Conservation (phyloP, 2,113 vertebrate species). For the Pachypanchax playfairii region DNA sequence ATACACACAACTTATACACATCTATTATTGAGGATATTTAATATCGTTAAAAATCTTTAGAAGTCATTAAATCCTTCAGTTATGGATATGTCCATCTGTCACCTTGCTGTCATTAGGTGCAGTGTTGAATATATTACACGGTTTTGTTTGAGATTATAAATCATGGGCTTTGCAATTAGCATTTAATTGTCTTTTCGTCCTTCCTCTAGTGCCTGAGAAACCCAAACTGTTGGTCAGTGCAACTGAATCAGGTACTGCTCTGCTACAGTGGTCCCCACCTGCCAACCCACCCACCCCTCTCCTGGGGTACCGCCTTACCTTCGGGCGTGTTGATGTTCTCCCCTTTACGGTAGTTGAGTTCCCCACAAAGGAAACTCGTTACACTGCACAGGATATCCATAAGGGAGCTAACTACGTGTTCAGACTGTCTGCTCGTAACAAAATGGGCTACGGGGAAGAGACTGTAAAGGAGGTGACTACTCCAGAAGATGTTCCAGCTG, state of each 20-base stretch:
- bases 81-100: slow-evolving; percentile 29
- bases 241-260: slow-evolving; percentile 86
- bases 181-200: slow-evolving; percentile 42
- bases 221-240: slow-evolving; percentile 88
- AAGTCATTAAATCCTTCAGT: slow-evolving; percentile 36
- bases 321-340: slow-evolving; percentile 87
- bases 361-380: slow-evolving; percentile 87
- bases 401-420: slow-evolving; percentile 91
- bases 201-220: slow-evolving; percentile 87
- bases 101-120: slow-evolving; percentile 17
- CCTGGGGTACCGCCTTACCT: slow-evolving; percentile 91
- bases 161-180: slow-evolving; percentile 44
- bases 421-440: slow-evolving; percentile 90
- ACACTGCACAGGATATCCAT: slow-evolving; percentile 89
- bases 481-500: slow-evolving; percentile 86
- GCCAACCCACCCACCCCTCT: slow-evolving; percentile 88
- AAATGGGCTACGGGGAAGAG: slow-evolving; percentile 94
- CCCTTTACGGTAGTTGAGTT: slow-evolving; percentile 87
- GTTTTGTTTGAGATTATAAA: slow-evolving; percentile 40
- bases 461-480: slow-evolving; percentile 88
- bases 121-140: slow-evolving; percentile 28
- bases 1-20: not conserved
- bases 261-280: slow-evolving; percentile 91
- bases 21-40: slow-evolving; percentile 6
- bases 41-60: slow-evolving; percentile 45